Evolutionary conservation across 2,797 vertebrate genomes (phyloP), one percentile per base, ranked within the genome.

Genomic region (Uromys caudimaculatus): DNA sequence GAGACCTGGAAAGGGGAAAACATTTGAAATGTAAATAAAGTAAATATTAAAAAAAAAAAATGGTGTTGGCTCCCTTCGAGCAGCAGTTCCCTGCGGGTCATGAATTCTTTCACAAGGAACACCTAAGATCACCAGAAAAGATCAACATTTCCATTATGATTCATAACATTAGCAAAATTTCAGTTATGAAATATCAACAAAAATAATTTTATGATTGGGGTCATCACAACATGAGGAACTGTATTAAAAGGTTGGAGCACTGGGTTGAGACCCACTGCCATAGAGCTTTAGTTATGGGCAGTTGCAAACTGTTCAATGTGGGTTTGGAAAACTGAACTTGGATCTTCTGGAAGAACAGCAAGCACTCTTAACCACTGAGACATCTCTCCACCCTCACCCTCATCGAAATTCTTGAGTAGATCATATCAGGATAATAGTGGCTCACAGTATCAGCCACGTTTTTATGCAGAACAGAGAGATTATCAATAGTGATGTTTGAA

Each of bases 401-500:
- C 1, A 60, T 35, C 14, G 10, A 83, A 83, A 79, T 87, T 76
- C 24, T 64, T 96, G 35, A 89, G 50, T 78, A 87, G 16, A 2
- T 32, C 17, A 12, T 27, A 93, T 47, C 38, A 12, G 1, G 17
- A 92, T 41, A 41, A 67, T 8, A 64, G 75, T 85, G n/a, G 6
- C 11, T 77, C 88, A 95, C 76, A 47, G 62, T 27, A 58, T 86
- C 47, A 90, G 27, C 38, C 73, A 14, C 35, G 35, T 47, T 94
- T 92, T 91, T 85, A 95, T 32, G 27, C 87, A 89, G 9, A 6
- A 93, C 13, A 83, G 23, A 79, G 9, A 94, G 52, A 93, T 21
- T 93, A 94, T 94, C 24, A 83, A 35, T 69, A 96, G 58, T 21
- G 64, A n/a, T 64, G 2, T 56, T 24, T 81, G 73, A 71, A 94